These are phyloP conservation scores for Mohoua ochrocephala DNA, from an alignment of 2,113 vertebrate species.

Conservation along the genomic window DNA sequence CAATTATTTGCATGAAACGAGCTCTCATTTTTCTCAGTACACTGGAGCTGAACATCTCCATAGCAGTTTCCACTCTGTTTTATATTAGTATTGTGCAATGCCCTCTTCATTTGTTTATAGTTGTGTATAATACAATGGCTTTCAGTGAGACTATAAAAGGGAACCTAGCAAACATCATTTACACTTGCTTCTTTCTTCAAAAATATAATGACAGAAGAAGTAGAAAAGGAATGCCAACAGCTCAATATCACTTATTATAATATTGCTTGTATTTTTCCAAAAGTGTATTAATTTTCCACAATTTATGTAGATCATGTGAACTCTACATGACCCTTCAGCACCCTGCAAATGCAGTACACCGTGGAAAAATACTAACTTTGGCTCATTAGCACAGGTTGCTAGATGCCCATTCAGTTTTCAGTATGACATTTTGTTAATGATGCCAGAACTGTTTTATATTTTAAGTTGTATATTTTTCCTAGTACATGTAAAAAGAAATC, in stretches of 20 bases:
- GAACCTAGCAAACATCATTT: background rate
- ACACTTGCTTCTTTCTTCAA: background rate
- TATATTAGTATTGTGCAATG: background rate
- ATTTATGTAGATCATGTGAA: background rate
- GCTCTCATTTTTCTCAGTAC: background rate
- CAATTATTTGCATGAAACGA: background rate
- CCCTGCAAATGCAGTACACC: background rate
- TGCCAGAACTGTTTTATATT: background rate
- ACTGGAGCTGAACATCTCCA: background rate
- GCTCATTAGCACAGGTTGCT: background rate
- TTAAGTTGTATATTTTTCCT: background rate
- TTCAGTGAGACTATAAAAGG: background rate
- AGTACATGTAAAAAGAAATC: background rate
- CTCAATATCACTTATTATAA: background rate
- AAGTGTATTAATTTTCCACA: background rate
- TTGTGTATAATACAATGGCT: background rate
- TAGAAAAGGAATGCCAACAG: background rate
- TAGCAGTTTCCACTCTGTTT: background rate
- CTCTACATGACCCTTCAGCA: background rate
- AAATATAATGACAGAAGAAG: background rate
- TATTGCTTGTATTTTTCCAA: background rate
- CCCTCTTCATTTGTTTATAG: background rate
- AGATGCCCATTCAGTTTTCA: background rate
- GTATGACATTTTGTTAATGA: background rate
- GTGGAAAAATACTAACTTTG: background rate